phyloP scores from a whole-genome alignment of 2,888 invertebrate genomes.

The Campopleginae sp. region DNA sequence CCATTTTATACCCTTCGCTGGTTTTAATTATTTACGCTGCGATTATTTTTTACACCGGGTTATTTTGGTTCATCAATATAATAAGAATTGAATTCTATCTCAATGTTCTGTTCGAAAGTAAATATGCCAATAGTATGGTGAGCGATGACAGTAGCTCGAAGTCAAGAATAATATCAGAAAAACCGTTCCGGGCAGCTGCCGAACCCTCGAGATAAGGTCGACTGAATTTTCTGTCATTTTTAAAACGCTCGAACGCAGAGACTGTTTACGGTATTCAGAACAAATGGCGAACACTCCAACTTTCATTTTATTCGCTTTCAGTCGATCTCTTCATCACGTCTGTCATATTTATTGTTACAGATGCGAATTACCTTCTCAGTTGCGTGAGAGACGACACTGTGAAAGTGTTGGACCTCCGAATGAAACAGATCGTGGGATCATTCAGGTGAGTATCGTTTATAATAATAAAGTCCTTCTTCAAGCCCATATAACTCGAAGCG shows the following conservation, averaged over 20 bases:
- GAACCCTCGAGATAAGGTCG: too few species aligned
- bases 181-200: too few species aligned
- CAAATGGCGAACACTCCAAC: too few species aligned
- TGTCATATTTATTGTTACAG: conserved; percentile 85
- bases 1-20: neutral
- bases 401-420: conserved; percentile 96
- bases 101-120: neutral
- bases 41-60: neutral
- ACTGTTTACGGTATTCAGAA: too few species aligned
- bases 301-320: too few species aligned
- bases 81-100: neutral
- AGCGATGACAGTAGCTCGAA: too few species aligned
- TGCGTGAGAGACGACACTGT: conserved; percentile 98
- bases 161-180: too few species aligned
- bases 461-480: neutral
- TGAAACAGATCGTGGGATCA: conserved; percentile 95
- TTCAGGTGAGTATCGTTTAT: conserved; percentile 89
- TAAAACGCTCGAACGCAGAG: too few species aligned
- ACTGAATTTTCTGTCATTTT: too few species aligned
- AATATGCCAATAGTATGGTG: neutral
- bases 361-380: conserved; percentile 94
- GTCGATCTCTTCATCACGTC: too few species aligned
- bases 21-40: neutral
- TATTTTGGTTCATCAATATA: neutral
- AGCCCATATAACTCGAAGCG: neutral